phyloP scores from a whole-genome alignment of 2,888 invertebrate genomes.

The Sabatieria punctata region DNA sequence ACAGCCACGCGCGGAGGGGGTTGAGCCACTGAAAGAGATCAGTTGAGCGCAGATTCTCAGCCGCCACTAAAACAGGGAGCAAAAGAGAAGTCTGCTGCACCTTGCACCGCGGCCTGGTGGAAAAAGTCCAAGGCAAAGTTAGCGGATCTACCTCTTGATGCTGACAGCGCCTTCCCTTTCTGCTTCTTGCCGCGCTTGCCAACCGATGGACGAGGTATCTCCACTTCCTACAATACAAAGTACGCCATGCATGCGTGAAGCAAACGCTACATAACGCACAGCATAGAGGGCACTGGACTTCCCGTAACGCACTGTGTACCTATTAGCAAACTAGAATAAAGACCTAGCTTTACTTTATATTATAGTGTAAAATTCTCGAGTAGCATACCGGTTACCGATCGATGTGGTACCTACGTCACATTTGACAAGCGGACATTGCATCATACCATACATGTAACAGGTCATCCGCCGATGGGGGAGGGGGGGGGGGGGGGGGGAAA shows the following conservation, averaged over 20 bases:
- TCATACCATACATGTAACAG: too few relatives aligned
- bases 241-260: background rate
- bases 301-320: too few relatives aligned
- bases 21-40: background rate
- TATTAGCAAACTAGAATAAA: too few relatives aligned
- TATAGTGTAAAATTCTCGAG: too few relatives aligned
- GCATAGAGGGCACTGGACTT: too few relatives aligned
- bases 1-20: too few relatives aligned
- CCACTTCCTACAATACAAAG: slow-evolving; percentile 28
- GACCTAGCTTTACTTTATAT: too few relatives aligned
- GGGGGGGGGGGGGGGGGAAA: too few relatives aligned
- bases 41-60: background rate
- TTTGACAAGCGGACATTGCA: too few relatives aligned
- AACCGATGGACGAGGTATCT: slow-evolving; percentile 19
- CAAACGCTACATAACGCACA: background rate
- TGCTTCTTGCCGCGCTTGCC: slow-evolving; percentile 17
- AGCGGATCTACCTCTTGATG: slow-evolving; percentile 12
- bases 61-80: background rate
- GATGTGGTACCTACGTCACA: too few relatives aligned
- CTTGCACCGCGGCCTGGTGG: slow-evolving; percentile 24
- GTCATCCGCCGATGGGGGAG: too few relatives aligned
- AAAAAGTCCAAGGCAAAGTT: slow-evolving; percentile 19
- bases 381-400: too few relatives aligned
- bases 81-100: slow-evolving; percentile 12
- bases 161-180: slow-evolving; percentile 12